Conservation (phyloP, 2,113 vertebrate species). For the Meriones unguiculatus region DNA sequence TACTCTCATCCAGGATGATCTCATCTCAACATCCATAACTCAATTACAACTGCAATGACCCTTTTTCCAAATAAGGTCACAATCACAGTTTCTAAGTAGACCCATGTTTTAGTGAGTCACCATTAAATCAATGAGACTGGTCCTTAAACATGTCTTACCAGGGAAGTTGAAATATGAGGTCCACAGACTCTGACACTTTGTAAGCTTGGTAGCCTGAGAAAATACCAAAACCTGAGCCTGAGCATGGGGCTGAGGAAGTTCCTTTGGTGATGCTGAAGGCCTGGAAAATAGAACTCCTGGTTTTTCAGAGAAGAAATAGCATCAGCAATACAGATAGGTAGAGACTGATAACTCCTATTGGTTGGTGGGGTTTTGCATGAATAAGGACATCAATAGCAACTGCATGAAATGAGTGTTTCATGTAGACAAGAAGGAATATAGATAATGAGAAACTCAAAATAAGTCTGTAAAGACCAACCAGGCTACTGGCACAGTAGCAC, state of each 20-base stretch:
- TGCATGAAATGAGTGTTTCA: not conserved
- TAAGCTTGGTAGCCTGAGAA: not conserved
- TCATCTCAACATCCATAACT: constrained; percentile 12
- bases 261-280: not conserved
- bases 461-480: not conserved
- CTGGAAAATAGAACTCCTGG: not conserved
- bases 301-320: not conserved
- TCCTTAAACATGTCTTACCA: not conserved
- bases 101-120: not conserved
- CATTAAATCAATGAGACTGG: not conserved
- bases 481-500: not conserved
- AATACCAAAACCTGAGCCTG: not conserved
- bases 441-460: not conserved
- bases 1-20: not conserved
- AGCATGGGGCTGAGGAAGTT: not conserved
- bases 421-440: not conserved
- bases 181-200: not conserved
- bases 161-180: constrained; percentile 17
- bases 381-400: not conserved
- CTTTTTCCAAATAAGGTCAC: constrained; percentile 46
- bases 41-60: constrained; percentile 10
- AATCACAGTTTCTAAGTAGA: constrained; percentile 19
- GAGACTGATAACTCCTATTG: not conserved
- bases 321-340: not conserved
- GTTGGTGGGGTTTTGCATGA: not conserved